phyloP scores from a whole-genome alignment of 1,140 invertebrate genomes.

The Trachymyrmex septentrionalis region DNA sequence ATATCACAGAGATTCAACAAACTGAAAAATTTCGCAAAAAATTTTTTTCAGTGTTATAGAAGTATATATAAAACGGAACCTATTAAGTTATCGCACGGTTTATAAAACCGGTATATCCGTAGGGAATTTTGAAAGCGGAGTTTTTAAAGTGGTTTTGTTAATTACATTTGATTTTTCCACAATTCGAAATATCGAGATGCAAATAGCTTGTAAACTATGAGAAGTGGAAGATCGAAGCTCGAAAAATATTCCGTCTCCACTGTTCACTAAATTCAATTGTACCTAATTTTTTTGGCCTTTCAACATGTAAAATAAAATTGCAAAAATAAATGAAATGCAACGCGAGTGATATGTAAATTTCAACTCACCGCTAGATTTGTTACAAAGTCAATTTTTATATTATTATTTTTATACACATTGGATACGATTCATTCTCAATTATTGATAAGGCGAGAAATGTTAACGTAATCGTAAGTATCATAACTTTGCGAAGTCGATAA shows the following conservation, averaged over 20 bases:
- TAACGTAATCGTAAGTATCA: neutral
- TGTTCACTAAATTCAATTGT: neutral
- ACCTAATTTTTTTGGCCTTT: neutral
- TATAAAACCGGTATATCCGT: neutral
- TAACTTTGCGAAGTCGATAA: constrained; percentile 43
- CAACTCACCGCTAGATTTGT: neutral
- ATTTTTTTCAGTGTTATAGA: neutral
- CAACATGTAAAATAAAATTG: neutral
- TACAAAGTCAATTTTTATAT: neutral
- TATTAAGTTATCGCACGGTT: neutral
- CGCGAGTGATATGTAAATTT: neutral
- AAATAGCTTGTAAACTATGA: neutral
- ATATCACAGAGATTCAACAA: constrained; percentile 5
- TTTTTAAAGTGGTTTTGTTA: neutral
- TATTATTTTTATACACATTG: neutral
- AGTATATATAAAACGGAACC: neutral
- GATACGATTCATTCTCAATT: neutral
- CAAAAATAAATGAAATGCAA: neutral
- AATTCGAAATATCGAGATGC: neutral
- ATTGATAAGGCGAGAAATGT: constrained; percentile 32
- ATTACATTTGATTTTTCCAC: neutral
- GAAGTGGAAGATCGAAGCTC: neutral
- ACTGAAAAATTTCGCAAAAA: constrained; percentile 1
- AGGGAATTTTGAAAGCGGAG: neutral
- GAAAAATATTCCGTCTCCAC: neutral